Percentiles rank a stretch among this genome's conserved stretches.
phyloP scores from a whole-genome alignment of 2,113 vertebrate species.

The Oxyruncus cristatus region DNA sequence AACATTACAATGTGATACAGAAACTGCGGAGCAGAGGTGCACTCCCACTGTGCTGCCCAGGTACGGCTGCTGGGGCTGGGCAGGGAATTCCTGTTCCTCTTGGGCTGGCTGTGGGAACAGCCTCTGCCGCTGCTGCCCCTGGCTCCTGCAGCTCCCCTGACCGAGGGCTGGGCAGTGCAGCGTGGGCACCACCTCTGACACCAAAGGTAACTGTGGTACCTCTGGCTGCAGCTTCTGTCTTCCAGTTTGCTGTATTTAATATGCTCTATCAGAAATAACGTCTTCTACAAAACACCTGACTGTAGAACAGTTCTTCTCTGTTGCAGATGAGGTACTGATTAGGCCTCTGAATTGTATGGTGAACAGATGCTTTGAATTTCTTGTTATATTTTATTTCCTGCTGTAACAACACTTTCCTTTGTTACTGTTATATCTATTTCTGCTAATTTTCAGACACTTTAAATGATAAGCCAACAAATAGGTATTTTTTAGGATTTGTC shows the following conservation, averaged over 20 bases:
- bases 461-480: background rate
- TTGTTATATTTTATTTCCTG: background rate
- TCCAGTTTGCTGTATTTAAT: background rate
- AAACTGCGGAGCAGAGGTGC: background rate
- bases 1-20: accelerated
- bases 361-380: background rate
- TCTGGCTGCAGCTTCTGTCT: background rate
- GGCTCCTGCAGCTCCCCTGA: background rate
- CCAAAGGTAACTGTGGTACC: background rate
- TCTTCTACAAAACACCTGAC: background rate
- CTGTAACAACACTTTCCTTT: background rate
- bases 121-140: too few relatives aligned
- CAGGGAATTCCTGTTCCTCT: accelerated
- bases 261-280: background rate
- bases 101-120: background rate
- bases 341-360: background rate
- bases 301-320: background rate
- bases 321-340: background rate
- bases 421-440: background rate
- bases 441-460: background rate
- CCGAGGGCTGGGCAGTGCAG: too few relatives aligned
- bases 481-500: background rate
- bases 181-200: accelerated
- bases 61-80: accelerated
- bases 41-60: accelerated